Evolutionary conservation across 2,797 vertebrate genomes (phyloP).

Genomic region (Esox lucius): DNA sequence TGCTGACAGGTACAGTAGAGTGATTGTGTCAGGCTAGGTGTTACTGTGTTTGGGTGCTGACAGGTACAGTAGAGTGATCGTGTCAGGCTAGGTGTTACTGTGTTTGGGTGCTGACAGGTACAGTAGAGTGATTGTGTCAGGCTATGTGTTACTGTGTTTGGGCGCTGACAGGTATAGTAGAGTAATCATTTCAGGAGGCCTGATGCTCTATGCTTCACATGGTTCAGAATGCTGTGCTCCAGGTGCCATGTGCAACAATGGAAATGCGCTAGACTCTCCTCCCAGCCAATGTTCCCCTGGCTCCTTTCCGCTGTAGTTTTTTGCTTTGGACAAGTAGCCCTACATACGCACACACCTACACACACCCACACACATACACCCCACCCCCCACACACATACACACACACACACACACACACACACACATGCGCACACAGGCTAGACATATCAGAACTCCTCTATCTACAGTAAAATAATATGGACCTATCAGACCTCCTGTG

Average conservation of each 20-base stretch:
- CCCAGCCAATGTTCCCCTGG: conserved; percentile 66
- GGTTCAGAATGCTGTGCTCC: conserved; percentile 79
- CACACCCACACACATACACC: background rate
- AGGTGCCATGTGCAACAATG: conserved; percentile 87
- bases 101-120: too few relatives aligned
- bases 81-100: conserved; percentile 10
- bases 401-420: background rate
- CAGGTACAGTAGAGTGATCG: too few relatives aligned
- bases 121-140: too few relatives aligned
- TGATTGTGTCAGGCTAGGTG: too few relatives aligned
- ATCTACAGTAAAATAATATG: too few relatives aligned
- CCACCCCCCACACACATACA: background rate
- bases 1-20: too few relatives aligned
- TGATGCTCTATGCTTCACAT: conserved; percentile 77
- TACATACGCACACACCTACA: background rate
- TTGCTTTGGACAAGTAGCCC: conserved; percentile 76
- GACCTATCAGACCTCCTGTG: too few relatives aligned
- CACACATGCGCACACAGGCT: background rate
- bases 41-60: conserved; percentile 26
- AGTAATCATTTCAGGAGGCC: conserved; percentile 43
- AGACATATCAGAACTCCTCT: background rate
- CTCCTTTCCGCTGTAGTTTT: conserved; percentile 73
- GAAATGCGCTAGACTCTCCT: conserved; percentile 82
- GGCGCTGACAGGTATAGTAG: too few relatives aligned
- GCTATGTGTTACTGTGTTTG: conserved; percentile 6